Evolutionary conservation across 2,888 invertebrate species (phyloP).

Genomic region (Macaria liturata): DNA sequence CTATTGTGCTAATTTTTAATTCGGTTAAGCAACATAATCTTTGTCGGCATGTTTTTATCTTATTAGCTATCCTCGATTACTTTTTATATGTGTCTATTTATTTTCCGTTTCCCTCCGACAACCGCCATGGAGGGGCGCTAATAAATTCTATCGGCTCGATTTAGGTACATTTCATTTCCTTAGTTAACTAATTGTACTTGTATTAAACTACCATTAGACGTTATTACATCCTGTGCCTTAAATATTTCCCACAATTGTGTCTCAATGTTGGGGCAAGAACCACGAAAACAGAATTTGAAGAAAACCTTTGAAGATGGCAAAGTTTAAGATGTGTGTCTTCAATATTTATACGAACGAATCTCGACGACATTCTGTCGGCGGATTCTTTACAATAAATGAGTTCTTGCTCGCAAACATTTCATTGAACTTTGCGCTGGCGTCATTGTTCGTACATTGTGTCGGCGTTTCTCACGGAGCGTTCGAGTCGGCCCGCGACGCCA

Average conservation of each 20-base stretch:
- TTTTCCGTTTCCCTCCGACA: slow-evolving; percentile 30
- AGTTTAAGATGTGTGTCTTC: slow-evolving; percentile 9
- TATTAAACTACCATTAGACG: slow-evolving; percentile 34
- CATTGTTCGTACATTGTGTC: slow-evolving; percentile 38
- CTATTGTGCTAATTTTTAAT: too few relatives aligned
- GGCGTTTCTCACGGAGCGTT: slow-evolving; percentile 59
- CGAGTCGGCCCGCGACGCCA: slow-evolving; percentile 39
- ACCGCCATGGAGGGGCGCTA: slow-evolving; percentile 25
- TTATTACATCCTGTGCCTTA: slow-evolving; percentile 38
- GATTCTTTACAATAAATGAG: slow-evolving; percentile 22
- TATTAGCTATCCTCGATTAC: too few relatives aligned
- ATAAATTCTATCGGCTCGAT: slow-evolving; percentile 37
- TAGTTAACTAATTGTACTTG: slow-evolving; percentile 35
- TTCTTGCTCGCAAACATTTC: slow-evolving; percentile 43
- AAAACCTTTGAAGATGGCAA: slow-evolving; percentile 16
- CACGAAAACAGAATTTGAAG: slow-evolving; percentile 11
- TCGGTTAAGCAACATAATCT: too few relatives aligned
- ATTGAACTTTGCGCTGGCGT: slow-evolving; percentile 45
- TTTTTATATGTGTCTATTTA: slow-evolving; percentile 7
- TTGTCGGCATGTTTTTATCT: too few relatives aligned
- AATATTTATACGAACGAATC: slow-evolving; percentile 27
- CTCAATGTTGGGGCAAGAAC: slow-evolving; percentile 15
- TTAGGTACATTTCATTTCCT: slow-evolving; percentile 48
- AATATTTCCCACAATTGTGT: slow-evolving; percentile 40
- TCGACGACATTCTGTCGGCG: slow-evolving; percentile 23